Evolutionary conservation across 2,888 invertebrate species (phyloP).

Genomic region (Hydriomena furcata): DNA sequence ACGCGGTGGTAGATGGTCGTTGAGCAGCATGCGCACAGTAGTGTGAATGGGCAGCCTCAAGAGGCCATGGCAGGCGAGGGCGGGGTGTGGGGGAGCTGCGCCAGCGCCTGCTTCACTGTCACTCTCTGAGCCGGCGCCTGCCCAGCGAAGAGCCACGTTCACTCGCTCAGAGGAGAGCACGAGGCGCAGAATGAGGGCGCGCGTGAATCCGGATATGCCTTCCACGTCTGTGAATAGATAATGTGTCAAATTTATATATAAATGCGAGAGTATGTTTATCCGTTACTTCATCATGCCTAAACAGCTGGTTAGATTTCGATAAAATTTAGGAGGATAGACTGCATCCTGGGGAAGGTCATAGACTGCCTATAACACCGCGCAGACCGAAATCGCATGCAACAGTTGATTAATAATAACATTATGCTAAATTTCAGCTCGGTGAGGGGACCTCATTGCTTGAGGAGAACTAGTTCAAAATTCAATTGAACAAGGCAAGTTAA

Average conservation of each 20-base stretch:
- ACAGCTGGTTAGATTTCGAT: too few relatives aligned
- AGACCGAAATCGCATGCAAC: too few relatives aligned
- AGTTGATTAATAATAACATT: too few relatives aligned
- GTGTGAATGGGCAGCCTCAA: constrained; percentile 90
- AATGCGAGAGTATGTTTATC: too few relatives aligned
- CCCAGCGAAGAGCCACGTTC: constrained; percentile 87
- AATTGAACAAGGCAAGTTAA: too few relatives aligned
- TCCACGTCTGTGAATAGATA: constrained; percentile 48
- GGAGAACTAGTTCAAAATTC: too few relatives aligned
- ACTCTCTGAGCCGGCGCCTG: constrained; percentile 79
- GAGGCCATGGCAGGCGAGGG: constrained; percentile 86
- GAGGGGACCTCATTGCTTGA: too few relatives aligned
- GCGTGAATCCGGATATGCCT: constrained; percentile 93
- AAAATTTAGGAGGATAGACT: too few relatives aligned
- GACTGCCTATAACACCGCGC: too few relatives aligned
- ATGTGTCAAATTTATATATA: neutral
- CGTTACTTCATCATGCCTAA: too few relatives aligned
- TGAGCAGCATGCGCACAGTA: constrained; percentile 88
- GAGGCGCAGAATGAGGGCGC: constrained; percentile 92
- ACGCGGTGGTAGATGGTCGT: constrained; percentile 77
- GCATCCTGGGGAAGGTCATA: too few relatives aligned
- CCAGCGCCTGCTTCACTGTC: constrained; percentile 79
- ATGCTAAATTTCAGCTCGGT: too few relatives aligned
- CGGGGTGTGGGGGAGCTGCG: constrained; percentile 84
- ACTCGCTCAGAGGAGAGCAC: constrained; percentile 94